These are phyloP conservation scores for Gymnogyps californianus DNA, from an alignment of 2,113 vertebrate genomes.

Conservation along the genomic window DNA sequence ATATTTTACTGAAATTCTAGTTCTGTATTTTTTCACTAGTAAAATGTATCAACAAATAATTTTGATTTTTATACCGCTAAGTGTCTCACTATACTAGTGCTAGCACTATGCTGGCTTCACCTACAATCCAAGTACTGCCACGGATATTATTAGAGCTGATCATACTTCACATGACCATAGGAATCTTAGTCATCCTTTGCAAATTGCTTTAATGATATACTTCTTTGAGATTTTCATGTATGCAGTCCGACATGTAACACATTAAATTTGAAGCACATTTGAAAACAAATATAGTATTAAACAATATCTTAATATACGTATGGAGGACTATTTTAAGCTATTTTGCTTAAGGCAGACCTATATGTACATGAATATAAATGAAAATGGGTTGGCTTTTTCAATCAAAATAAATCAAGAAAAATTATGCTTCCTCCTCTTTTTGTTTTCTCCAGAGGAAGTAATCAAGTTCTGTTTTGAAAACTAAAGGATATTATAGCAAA, in stretches of 20 bases:
- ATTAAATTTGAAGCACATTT: background rate
- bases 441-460: background rate
- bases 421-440: background rate
- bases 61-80: background rate
- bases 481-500: background rate
- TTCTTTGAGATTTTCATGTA: background rate
- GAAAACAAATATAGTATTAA: background rate
- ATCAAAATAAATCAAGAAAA: background rate
- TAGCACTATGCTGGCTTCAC: background rate
- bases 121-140: background rate
- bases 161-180: background rate
- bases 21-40: background rate
- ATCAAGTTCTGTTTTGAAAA: background rate
- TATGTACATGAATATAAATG: background rate
- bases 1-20: background rate
- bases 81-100: accelerated
- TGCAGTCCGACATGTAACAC: background rate
- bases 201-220: background rate
- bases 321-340: background rate
- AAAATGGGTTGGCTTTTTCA: background rate
- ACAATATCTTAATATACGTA: background rate
- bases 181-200: background rate
- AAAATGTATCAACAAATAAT: background rate
- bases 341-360: background rate
- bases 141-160: background rate